A percentile compares a stretch with the other conserved stretches of the same genome.
Evolutionary conservation across 1,140 invertebrate genomes (phyloP).

Genomic region (Himalopsyche phryganea): DNA sequence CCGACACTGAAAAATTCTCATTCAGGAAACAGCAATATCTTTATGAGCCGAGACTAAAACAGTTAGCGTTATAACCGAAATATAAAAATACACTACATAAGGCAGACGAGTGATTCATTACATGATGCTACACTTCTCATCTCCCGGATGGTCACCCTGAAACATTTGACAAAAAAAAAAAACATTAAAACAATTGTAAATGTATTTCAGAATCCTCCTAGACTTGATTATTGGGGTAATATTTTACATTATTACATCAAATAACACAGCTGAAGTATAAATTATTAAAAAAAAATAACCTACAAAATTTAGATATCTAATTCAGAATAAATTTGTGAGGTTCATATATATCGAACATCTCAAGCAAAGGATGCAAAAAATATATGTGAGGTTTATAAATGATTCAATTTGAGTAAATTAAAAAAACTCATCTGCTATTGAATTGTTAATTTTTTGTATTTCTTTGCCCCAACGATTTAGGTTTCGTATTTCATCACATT

Average conservation of each 20-base stretch:
- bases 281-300: neutral
- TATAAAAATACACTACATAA: slow-evolving; percentile 19
- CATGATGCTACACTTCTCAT: slow-evolving; percentile 31
- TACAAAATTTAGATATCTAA: neutral
- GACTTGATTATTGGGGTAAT: neutral
- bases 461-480: too few relatives aligned
- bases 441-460: too few relatives aligned
- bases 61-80: slow-evolving; percentile 1
- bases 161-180: slow-evolving; percentile 1
- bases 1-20: neutral
- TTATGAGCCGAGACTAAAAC: neutral
- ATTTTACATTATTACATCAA: neutral
- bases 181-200: slow-evolving; percentile 5
- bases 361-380: too few relatives aligned
- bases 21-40: slow-evolving; percentile 4
- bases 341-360: too few relatives aligned
- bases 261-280: neutral
- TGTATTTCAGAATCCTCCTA: too few relatives aligned
- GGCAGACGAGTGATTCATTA: slow-evolving; percentile 19
- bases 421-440: too few relatives aligned
- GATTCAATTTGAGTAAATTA: too few relatives aligned
- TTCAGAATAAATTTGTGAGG: too few relatives aligned
- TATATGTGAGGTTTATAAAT: too few relatives aligned
- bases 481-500: too few relatives aligned
- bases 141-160: slow-evolving; percentile 19